Percentiles rank a stretch among this genome's conserved stretches.
Evolutionary conservation across 2,888 invertebrate genomes (phyloP).

Genomic region (Corbicula japonica): DNA sequence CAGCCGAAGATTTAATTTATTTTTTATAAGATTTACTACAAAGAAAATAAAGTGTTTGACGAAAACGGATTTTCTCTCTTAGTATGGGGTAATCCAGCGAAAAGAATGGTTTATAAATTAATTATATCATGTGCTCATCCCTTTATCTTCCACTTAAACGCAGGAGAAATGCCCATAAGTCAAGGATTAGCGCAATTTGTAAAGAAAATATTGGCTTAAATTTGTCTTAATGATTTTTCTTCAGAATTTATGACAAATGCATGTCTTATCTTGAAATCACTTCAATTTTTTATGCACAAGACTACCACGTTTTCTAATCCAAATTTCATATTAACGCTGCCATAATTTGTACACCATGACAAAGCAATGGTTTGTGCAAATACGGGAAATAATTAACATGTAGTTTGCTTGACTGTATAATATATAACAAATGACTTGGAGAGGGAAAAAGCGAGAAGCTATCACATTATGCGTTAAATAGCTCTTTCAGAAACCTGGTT

Average conservation of each 20-base stretch:
- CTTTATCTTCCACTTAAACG: slow-evolving; percentile 16
- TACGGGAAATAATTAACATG: slow-evolving; percentile 14
- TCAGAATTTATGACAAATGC: slow-evolving; percentile 50
- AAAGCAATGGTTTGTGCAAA: slow-evolving; percentile 17
- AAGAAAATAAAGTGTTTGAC: slow-evolving; percentile 16
- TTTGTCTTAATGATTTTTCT: slow-evolving; percentile 42
- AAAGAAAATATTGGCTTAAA: slow-evolving; percentile 61
- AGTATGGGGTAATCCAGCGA: slow-evolving; percentile 43
- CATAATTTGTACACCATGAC: slow-evolving; percentile 17
- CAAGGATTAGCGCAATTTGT: slow-evolving; percentile 61
- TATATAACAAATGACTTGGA: slow-evolving; percentile 20
- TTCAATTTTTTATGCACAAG: too few species aligned
- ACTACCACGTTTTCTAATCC: too few species aligned
- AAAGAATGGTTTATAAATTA: slow-evolving; percentile 54
- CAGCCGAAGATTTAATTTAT: too few species aligned
- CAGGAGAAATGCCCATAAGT: slow-evolving; percentile 44
- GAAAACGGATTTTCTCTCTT: slow-evolving; percentile 31
- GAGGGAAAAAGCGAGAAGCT: slow-evolving; percentile 28
- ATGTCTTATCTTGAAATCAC: slow-evolving; percentile 54
- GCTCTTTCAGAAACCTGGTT: slow-evolving; percentile 18
- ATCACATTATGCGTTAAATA: slow-evolving; percentile 15
- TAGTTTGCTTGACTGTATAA: slow-evolving; percentile 20
- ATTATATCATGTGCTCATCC: slow-evolving; percentile 31
- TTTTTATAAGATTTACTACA: slow-evolving; percentile 28
- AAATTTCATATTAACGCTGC: too few species aligned